Evolutionary conservation across 2,797 vertebrate genomes (phyloP), one percentile per base, ranked within the genome.

Genomic region (Ataeniobius toweri): DNA sequence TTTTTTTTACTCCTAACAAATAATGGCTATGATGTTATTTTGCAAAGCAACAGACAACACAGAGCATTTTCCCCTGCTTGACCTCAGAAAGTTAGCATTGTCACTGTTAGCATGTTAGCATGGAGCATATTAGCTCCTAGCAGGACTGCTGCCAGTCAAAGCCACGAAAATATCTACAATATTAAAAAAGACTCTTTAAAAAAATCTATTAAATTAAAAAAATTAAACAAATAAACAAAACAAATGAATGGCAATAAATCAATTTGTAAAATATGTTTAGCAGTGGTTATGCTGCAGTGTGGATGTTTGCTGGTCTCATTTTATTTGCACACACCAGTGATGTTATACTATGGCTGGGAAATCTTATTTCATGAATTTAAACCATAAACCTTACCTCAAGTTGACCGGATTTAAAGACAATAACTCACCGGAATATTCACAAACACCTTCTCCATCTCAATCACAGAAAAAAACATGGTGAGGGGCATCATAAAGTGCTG

Each of bases 401-500:
- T 48, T 68, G 84, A 80, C 75, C 50, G 14, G 1, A 22, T 14
- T 22, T 6, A 56, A 24, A 44, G 71, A 18, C 5, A 9, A 92
- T 68, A 77, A 90, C 98, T 97, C 93, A 99, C 98, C 82, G 97
- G 94, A 91, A 99, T 97, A 92, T 99, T 99, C 92, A 99, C 96
- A 94, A 99, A 99, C 88, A 99, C 95, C 39, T 93, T 96, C 79
- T 97, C 96, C 87, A 98, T 96, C 77, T 99, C 97, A 24, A 84
- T 83, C 44, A 88, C 16, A 13, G 97, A 95, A 55, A 99, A 91
- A 89, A 97, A 98, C 80, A 95, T 95, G 92, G 93, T 96, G 89
- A 99, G 91, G n/a, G 98, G 98, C 67, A 90, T 94, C 97, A 99
- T 97, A 88, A 99, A 99, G 93, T 97, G 96, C 98, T 99, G 94